Percentiles rank a stretch among this genome's conserved stretches.
Evolutionary conservation across 2,888 invertebrate genomes (phyloP).

Genomic region (Ypsolopha scabrella): DNA sequence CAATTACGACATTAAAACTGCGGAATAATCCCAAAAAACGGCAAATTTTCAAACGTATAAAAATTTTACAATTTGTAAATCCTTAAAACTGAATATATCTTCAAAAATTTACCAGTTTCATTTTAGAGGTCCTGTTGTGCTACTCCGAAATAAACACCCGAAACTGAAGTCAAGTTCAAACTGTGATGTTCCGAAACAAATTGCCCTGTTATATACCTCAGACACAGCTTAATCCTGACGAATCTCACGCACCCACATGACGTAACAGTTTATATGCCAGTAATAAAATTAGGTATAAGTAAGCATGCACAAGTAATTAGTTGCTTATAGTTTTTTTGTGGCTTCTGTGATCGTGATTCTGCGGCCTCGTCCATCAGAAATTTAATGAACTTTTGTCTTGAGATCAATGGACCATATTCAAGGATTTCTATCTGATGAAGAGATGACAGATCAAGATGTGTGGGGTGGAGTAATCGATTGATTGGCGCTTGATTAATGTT

Average conservation of each 20-base stretch:
- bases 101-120: constrained; percentile 54
- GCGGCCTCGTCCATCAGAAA: constrained; percentile 45
- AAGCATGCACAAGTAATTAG: constrained; percentile 45
- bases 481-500: too few relatives aligned
- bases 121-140: constrained; percentile 21
- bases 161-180: constrained; percentile 28
- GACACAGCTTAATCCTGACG: constrained; percentile 28
- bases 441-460: too few relatives aligned
- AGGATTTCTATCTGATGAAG: constrained; percentile 22
- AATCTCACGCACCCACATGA: constrained; percentile 37
- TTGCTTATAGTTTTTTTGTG: constrained; percentile 28
- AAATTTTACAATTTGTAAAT: too few relatives aligned
- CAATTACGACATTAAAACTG: too few relatives aligned
- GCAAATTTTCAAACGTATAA: too few relatives aligned
- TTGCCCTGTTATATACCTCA: constrained; percentile 53
- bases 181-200: constrained; percentile 22
- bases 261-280: constrained; percentile 28
- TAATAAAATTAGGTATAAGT: constrained; percentile 9
- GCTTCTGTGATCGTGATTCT: constrained; percentile 25
- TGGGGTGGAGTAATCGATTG: too few relatives aligned
- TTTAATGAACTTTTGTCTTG: constrained; percentile 14
- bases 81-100: constrained; percentile 9
- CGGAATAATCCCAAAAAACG: too few relatives aligned
- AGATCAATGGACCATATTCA: constrained; percentile 17
- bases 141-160: constrained; percentile 18